Base-by-base conservation (phyloP, 2,888 invertebrate species). In the Pyralis farinalis region DNA sequence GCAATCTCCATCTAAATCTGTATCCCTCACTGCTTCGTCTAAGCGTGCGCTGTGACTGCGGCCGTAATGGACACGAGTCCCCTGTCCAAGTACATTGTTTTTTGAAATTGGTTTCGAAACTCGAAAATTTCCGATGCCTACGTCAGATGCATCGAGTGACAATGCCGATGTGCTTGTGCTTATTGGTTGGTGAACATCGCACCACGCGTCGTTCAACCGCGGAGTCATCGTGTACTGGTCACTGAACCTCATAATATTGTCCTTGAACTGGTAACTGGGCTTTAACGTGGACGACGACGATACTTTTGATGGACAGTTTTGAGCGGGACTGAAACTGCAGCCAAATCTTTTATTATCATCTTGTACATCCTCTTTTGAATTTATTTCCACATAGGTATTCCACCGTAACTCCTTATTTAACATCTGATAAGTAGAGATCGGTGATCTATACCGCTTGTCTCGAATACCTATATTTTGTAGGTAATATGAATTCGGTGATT, bases 181-280 rank as follows among this genome's bases (percentile, higher is more conserved):
- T 1, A 40, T 8, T 2, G 53, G 47, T 1, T 42, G 46, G n/a
- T 37, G 34, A 1, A 46, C 44, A 2, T 69, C 68, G 31, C 76
- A 76, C 9, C 57, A 53, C 0, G 63, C 64, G 37, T 80, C 73
- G 6, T 51, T 59, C n/a, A 71, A n/a, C 12, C 46, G 63, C 0
- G 55, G 53, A 6, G 85, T 85, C 79, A 79, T 83, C 0, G 84
- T 83, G 21, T 40, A 49, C 9, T 50, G 65, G 40, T 84, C 76
- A 12, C 48, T 46, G 44, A 76, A 83, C 0, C 51, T 71, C 62
- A 67, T 68, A 20, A 82, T 75, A 38, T 77, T 78, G 20, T 69
- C 60, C 48, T 55, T 70, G 12, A 66, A 63, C 7, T 7, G 33
- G 10, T 12, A 8, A 5, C 21, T 20, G 1, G 42, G 30, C n/a